Evolutionary conservation across 1,140 invertebrate genomes (phyloP).

Genomic region (Micrasema longulum): DNA sequence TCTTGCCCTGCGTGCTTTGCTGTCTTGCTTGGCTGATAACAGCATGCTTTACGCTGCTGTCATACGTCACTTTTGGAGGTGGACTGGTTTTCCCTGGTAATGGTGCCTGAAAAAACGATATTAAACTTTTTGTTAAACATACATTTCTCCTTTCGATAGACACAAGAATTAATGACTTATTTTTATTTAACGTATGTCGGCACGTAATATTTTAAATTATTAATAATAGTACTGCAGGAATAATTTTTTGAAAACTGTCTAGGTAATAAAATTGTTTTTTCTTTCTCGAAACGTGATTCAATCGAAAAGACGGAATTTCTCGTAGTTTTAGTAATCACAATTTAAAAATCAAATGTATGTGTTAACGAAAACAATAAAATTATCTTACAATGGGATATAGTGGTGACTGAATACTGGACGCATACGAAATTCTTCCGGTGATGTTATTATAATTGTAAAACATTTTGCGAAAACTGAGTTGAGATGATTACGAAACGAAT

Average conservation of each 20-base stretch:
- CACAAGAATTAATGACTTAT: no score
- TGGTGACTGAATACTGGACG: constrained; percentile 38
- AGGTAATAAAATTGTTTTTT: not conserved
- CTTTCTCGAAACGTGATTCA: not conserved
- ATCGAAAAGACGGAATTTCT: not conserved
- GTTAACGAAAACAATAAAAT: no score
- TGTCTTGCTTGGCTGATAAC: constrained; percentile 3
- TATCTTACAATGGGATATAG: constrained; percentile 42
- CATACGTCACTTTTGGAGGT: constrained; percentile 32
- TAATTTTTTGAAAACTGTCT: not conserved
- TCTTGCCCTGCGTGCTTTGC: constrained; percentile 15
- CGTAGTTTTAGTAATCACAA: not conserved
- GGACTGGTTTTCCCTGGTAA: not conserved
- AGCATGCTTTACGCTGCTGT: constrained; percentile 42
- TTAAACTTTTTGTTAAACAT: no score
- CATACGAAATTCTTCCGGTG: constrained; percentile 33
- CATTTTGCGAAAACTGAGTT: constrained; percentile 38
- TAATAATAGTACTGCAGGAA: no score
- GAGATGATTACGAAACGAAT: constrained; percentile 41
- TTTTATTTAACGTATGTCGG: no score
- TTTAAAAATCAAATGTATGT: not conserved
- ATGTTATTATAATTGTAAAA: constrained; percentile 44
- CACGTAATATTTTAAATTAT: no score
- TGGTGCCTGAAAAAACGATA: constrained; percentile 15
- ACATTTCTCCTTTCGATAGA: no score